phyloP scores from a whole-genome alignment of 2,113 vertebrate genomes.

The Bostrychus sinensis region DNA sequence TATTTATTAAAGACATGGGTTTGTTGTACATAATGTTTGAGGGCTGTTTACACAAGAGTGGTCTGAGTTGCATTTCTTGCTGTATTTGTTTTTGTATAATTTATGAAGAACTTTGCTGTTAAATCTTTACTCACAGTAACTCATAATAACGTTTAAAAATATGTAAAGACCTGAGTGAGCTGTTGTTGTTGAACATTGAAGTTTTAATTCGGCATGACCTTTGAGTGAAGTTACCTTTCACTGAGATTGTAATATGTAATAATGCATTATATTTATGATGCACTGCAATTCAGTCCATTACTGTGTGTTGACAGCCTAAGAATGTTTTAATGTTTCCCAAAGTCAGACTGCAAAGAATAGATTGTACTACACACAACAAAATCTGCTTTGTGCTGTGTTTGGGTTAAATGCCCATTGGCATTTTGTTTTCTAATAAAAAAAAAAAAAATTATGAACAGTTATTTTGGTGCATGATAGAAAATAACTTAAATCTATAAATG shows the following conservation, averaged over 20 bases:
- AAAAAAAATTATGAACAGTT: constrained; percentile 72
- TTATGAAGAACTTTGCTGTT: constrained; percentile 15
- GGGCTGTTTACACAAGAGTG: constrained; percentile 42
- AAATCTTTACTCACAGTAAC: not conserved
- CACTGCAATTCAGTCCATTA: constrained; percentile 14
- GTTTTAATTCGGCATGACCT: constrained; percentile 4
- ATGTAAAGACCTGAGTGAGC: not conserved
- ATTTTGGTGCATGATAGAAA: not conserved
- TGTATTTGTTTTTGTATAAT: constrained; percentile 9
- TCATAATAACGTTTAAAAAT: not conserved
- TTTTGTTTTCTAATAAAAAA: constrained; percentile 84
- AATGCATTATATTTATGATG: not conserved
- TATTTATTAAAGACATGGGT: constrained; percentile 72
- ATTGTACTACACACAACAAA: constrained; percentile 90
- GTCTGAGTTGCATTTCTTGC: constrained; percentile 15
- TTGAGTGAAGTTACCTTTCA: not conserved
- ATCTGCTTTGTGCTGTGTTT: constrained; percentile 82
- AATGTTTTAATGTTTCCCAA: constrained; percentile 88
- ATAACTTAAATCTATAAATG: too few species aligned
- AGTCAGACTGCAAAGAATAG: constrained; percentile 84
- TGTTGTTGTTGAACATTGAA: constrained; percentile 1
- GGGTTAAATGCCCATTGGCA: constrained; percentile 79
- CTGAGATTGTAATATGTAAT: not conserved
- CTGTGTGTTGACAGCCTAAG: constrained; percentile 75
- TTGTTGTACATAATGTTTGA: constrained; percentile 85